Conservation (phyloP, 2,888 invertebrate species). For the Sminthurinus aureus region DNA sequence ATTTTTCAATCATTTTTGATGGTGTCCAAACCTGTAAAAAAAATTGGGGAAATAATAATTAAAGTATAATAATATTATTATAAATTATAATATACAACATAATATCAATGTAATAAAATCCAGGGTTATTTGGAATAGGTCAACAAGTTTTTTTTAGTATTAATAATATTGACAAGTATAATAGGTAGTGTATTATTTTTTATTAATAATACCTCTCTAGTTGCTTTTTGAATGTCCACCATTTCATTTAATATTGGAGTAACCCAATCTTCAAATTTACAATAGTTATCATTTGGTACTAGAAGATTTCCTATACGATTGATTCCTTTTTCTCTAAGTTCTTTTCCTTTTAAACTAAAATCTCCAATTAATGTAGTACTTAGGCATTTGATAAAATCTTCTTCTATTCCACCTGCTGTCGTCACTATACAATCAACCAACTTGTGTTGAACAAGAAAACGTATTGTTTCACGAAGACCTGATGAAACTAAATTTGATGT, state of each 20-base stretch:
- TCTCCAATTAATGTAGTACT: conserved; percentile 94
- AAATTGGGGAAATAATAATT: background rate
- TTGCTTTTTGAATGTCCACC: conserved; percentile 82
- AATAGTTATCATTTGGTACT: conserved; percentile 98
- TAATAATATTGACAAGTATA: no score
- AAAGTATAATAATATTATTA: no score
- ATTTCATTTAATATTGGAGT: conserved; percentile 91
- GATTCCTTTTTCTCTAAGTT: conserved; percentile 82
- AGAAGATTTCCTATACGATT: conserved; percentile 93
- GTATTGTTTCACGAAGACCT: conserved; percentile 89
- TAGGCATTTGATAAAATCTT: conserved; percentile 98
- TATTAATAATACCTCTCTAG: conserved; percentile 64
- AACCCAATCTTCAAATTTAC: conserved; percentile 96
- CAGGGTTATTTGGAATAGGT: no score
- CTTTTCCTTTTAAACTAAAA: conserved; percentile 82
- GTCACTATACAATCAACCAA: conserved; percentile 96
- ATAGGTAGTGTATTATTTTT: no score
- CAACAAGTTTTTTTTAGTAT: no score
- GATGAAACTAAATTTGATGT: conserved; percentile 98
- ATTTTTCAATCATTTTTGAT: conserved; percentile 79
- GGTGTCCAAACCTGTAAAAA: conserved; percentile 83
- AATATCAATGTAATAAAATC: background rate
- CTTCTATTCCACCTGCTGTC: conserved; percentile 97
- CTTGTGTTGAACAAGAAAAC: conserved; percentile 84
- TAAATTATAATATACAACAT: background rate